Conservation (phyloP, 2,888 invertebrate species). For the Plagiodera versicolora region DNA sequence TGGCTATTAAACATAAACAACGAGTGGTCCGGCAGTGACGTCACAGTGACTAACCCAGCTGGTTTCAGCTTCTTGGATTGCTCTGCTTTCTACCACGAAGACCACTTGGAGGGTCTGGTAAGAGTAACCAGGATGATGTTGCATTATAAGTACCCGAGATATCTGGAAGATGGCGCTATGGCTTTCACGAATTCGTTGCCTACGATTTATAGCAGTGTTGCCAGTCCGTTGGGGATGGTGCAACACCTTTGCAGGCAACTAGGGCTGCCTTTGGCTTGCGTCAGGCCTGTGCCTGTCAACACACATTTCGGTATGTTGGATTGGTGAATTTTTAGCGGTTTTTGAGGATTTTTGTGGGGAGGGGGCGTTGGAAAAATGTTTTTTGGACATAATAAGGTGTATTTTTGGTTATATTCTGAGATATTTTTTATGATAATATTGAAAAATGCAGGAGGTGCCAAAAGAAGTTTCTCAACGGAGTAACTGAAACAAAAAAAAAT, state of each 20-base stretch:
- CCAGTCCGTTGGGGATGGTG: constrained; percentile 75
- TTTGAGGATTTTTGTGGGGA: too few species aligned
- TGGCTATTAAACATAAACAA: too few species aligned
- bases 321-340: too few species aligned
- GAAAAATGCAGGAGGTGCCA: too few species aligned
- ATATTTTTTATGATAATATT: too few species aligned
- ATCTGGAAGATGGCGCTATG: constrained; percentile 78
- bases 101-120: constrained; percentile 83
- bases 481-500: too few species aligned
- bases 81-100: constrained; percentile 85
- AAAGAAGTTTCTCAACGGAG: too few species aligned
- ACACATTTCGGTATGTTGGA: constrained; percentile 62
- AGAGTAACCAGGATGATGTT: constrained; percentile 78
- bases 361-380: too few species aligned
- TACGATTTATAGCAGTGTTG: constrained; percentile 80
- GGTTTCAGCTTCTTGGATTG: constrained; percentile 76
- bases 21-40: too few species aligned
- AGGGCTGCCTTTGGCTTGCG: constrained; percentile 82
- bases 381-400: too few species aligned
- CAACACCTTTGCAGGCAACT: constrained; percentile 82
- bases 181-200: constrained; percentile 83
- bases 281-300: constrained; percentile 82
- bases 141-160: constrained; percentile 79
- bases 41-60: background rate
- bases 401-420: too few species aligned